Conservation (phyloP, 2,888 invertebrate species). For the Smittia aterrima region DNA sequence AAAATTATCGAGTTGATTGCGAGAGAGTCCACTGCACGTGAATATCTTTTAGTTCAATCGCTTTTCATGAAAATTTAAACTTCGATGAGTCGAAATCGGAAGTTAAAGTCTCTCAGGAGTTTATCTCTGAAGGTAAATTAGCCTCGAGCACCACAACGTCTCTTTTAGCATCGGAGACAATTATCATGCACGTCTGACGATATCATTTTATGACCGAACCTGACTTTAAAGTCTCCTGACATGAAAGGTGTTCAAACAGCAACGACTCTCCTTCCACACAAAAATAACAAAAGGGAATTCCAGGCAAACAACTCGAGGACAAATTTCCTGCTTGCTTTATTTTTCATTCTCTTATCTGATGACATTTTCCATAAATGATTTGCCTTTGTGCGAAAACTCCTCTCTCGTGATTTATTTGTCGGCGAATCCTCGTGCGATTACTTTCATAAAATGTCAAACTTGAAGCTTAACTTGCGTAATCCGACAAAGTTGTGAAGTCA, state of each 20-base stretch:
- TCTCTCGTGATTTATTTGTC: slow-evolving; percentile 11
- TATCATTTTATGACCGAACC: slow-evolving; percentile 5
- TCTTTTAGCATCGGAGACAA: not conserved
- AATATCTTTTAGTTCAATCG: not conserved
- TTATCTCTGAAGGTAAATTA: slow-evolving; percentile 16
- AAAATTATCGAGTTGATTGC: too few relatives aligned
- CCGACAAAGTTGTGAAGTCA: not conserved
- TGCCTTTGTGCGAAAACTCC: too few relatives aligned
- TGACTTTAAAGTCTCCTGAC: slow-evolving; percentile 10
- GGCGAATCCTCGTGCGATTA: not conserved
- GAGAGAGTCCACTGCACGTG: too few relatives aligned
- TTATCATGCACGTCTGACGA: not conserved
- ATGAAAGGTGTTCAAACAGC: not conserved
- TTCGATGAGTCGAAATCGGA: too few relatives aligned
- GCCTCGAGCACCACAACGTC: not conserved
- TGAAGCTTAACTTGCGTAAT: not conserved
- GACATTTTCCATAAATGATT: not conserved
- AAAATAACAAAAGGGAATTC: not conserved
- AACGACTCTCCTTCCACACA: not conserved
- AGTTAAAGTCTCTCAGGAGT: too few relatives aligned
- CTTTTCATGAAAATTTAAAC: not conserved
- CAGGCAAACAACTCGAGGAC: slow-evolving; percentile 6
- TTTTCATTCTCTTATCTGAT: slow-evolving; percentile 12
- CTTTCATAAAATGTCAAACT: slow-evolving; percentile 15
- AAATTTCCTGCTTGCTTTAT: not conserved